Percentiles rank a stretch among this genome's conserved stretches.
Evolutionary conservation across 2,888 invertebrate species (phyloP).

Genomic region (Selenia dentaria): DNA sequence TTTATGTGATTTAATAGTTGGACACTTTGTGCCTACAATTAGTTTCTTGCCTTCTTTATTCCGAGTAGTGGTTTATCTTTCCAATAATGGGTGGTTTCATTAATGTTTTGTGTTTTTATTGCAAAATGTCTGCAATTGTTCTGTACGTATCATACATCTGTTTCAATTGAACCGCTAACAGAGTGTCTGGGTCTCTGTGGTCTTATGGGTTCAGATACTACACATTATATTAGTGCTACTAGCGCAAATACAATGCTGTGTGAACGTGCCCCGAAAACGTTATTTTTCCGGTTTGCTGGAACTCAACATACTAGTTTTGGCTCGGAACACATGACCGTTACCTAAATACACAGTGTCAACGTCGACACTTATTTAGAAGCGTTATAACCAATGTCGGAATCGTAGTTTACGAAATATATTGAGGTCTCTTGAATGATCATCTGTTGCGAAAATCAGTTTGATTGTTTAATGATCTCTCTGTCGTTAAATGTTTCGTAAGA

Average conservation of each 20-base stretch:
- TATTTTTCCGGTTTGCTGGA: conserved; percentile 73
- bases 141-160: too few species aligned
- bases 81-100: too few species aligned
- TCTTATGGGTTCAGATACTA: too few species aligned
- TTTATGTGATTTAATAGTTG: too few species aligned
- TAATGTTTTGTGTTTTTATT: too few species aligned
- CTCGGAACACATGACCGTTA: conserved; percentile 61
- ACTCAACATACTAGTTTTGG: conserved; percentile 58
- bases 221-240: too few species aligned
- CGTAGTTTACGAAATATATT: conserved; percentile 17
- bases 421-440: conserved; percentile 11
- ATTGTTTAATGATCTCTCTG: conserved; percentile 19
- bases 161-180: too few species aligned
- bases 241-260: conserved; percentile 44
- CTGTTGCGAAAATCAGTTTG: conserved; percentile 19
- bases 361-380: conserved; percentile 16
- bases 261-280: conserved; percentile 73
- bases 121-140: too few species aligned
- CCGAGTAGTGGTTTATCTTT: too few species aligned
- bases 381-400: conserved; percentile 16
- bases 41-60: too few species aligned
- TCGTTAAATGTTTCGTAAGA: conserved; percentile 25
- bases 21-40: too few species aligned
- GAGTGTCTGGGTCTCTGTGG: too few species aligned
- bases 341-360: conserved; percentile 45